phyloP scores from a whole-genome alignment of 2,797 vertebrate species.

The Falco biarmicus region DNA sequence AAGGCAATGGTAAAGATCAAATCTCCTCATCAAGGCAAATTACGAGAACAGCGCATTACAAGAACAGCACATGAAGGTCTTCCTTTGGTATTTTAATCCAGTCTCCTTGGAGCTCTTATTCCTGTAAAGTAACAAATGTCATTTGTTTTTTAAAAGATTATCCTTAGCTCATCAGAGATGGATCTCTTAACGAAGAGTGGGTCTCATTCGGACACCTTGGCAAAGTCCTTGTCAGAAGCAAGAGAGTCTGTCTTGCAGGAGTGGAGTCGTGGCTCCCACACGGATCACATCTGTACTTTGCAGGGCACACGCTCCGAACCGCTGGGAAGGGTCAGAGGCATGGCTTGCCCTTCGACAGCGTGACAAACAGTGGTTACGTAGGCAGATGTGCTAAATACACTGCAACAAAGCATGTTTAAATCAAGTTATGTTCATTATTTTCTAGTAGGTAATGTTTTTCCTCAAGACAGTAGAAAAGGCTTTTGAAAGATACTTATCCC shows the following conservation, averaged over 20 bases:
- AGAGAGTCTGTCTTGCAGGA: neutral
- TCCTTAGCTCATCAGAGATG: neutral
- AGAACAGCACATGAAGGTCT: neutral
- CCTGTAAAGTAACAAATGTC: neutral
- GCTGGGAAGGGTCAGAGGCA: neutral
- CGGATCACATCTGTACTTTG: neutral
- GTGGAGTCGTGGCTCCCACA: neutral
- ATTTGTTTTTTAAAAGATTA: neutral
- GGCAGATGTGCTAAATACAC: neutral
- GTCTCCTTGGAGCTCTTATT: neutral
- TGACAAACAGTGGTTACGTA: neutral
- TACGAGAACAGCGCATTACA: neutral
- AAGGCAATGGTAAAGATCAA: constrained; percentile 8
- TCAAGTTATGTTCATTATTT: neutral
- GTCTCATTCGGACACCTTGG: neutral
- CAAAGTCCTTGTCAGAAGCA: neutral
- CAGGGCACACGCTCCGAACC: neutral
- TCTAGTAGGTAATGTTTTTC: neutral
- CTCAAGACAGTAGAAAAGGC: neutral
- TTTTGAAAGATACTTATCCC: neutral
- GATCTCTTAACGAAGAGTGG: neutral
- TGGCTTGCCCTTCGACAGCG: neutral
- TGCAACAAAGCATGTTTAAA: neutral
- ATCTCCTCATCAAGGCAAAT: constrained; percentile 2
- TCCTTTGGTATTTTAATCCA: constrained; percentile 21